Conservation (phyloP, 2,113 vertebrate species). For the Myrmophylax atrothorax region DNA sequence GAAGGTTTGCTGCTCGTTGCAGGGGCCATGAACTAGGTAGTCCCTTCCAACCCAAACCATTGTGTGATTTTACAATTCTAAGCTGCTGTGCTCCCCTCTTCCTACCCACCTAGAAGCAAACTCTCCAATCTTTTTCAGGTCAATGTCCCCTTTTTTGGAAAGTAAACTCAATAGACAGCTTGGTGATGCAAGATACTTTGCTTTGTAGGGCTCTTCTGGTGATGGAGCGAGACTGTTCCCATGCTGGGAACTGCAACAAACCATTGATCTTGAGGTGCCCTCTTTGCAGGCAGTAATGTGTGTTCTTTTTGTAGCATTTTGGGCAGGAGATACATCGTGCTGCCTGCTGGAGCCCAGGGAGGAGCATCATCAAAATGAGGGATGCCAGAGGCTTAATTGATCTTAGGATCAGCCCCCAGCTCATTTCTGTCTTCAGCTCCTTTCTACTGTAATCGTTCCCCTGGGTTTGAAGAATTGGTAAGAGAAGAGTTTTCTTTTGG, state of each 20-base stretch:
- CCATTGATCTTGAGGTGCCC: background rate
- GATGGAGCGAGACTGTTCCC: background rate
- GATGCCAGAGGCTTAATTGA: background rate
- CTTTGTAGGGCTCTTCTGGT: background rate
- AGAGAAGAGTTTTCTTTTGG: background rate
- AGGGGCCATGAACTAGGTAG: accelerated
- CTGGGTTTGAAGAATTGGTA: background rate
- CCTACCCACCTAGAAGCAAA: background rate
- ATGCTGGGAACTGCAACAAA: background rate
- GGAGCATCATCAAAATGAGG: background rate
- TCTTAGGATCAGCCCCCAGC: background rate
- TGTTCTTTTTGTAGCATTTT: background rate
- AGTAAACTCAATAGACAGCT: background rate
- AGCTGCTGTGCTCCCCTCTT: accelerated
- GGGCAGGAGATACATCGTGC: background rate
- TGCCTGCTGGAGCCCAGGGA: background rate
- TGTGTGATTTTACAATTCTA: background rate
- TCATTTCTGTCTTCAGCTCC: background rate
- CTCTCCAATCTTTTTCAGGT: background rate
- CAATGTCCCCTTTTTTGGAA: background rate
- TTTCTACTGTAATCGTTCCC: background rate
- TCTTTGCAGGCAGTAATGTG: background rate
- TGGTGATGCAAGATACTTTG: background rate
- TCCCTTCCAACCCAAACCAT: background rate
- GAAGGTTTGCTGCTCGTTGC: background rate